Evolutionary conservation across 2,113 vertebrate species (phyloP).

Genomic region (Charadrius vociferus): DNA sequence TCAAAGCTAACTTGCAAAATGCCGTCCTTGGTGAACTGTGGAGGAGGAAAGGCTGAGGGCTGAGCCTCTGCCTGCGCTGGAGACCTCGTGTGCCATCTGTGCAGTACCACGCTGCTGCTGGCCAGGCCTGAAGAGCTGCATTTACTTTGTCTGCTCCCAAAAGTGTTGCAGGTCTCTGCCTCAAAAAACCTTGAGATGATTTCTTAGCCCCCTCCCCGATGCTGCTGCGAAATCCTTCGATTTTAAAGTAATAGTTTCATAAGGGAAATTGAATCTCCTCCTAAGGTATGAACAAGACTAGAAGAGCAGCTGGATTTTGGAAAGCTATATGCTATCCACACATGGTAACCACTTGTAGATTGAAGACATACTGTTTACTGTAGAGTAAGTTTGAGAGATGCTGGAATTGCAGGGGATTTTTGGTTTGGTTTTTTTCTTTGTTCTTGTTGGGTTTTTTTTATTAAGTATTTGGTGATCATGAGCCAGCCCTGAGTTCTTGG

Average conservation of each 20-base stretch:
- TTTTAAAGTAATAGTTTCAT: not conserved
- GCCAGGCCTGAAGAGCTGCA: not conserved
- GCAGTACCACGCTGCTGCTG: not conserved
- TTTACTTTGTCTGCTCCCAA: not conserved
- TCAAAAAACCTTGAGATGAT: not conserved
- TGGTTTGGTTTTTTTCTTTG: not conserved
- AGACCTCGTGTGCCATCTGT: slow-evolving; percentile 38
- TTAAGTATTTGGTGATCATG: rapidly evolving
- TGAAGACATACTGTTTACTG: not conserved
- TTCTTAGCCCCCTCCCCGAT: not conserved
- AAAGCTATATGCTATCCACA: not conserved
- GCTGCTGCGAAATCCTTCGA: not conserved
- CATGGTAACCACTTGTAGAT: not conserved
- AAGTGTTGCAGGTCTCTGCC: not conserved
- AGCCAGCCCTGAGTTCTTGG: not conserved
- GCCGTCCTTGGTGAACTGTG: rapidly evolving
- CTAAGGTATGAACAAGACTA: not conserved
- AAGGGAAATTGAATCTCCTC: not conserved
- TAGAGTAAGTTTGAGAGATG: not conserved
- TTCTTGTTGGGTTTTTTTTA: not conserved
- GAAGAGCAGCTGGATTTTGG: not conserved
- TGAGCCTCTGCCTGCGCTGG: not conserved
- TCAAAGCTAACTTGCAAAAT: not conserved
- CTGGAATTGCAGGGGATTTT: not conserved
- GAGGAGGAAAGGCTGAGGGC: not conserved